Percentiles rank a stretch among this genome's conserved stretches.
Conservation (phyloP, 2,113 vertebrate species). For the Pimephales promelas region DNA sequence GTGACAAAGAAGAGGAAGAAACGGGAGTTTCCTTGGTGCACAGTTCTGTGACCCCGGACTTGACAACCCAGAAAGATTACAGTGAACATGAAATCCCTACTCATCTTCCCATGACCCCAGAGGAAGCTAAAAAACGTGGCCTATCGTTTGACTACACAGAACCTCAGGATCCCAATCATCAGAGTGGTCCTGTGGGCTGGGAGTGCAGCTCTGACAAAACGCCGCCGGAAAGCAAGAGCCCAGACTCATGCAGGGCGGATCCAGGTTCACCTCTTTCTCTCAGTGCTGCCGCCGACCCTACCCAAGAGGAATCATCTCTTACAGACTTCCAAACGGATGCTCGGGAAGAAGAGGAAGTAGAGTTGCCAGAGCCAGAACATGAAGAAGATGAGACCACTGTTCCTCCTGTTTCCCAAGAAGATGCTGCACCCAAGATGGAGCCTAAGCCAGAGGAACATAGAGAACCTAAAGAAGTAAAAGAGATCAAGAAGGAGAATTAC, state of each 20-base stretch:
- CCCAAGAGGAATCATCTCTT: constrained; percentile 37
- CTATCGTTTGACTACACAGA: constrained; percentile 62
- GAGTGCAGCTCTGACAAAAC: constrained; percentile 52
- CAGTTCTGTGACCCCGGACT: constrained; percentile 4
- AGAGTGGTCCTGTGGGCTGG: constrained; percentile 21
- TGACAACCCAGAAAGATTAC: constrained; percentile 29
- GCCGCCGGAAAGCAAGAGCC: constrained; percentile 55
- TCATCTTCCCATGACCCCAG: constrained; percentile 45
- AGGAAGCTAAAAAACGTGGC: constrained; percentile 56
- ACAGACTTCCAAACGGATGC: constrained; percentile 17
- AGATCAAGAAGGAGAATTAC: constrained; percentile 33
- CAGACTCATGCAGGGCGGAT: constrained; percentile 57
- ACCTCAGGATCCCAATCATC: constrained; percentile 43
- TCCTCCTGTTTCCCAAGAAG: constrained; percentile 5
- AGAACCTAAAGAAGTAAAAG: constrained; percentile 11
- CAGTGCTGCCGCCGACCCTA: constrained; percentile 26
- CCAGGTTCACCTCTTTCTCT: constrained; percentile 55
- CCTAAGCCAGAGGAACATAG: constrained; percentile 30
- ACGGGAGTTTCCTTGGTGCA: not conserved
- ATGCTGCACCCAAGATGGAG: constrained; percentile 8
- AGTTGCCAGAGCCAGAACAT: constrained; percentile 2
- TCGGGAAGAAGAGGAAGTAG: constrained; percentile 15
- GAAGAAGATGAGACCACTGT: constrained; percentile 24
- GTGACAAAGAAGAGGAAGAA: constrained; percentile 32
- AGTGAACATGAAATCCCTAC: not conserved